phyloP scores from a whole-genome alignment of 2,797 vertebrate genomes.

The Pogonophryne albipinna region DNA sequence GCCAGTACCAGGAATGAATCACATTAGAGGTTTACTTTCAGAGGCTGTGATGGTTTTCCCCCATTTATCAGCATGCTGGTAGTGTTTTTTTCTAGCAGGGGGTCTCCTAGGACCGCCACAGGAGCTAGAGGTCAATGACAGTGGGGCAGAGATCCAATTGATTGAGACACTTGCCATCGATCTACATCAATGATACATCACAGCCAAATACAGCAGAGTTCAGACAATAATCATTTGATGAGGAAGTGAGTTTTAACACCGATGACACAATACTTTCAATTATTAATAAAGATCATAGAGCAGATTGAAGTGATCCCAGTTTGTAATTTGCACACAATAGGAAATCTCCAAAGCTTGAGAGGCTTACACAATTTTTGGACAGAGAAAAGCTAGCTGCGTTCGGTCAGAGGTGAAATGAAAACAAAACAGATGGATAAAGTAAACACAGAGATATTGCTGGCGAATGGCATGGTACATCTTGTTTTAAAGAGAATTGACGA shows the following conservation, averaged over 20 bases:
- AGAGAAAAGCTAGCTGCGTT: conserved; percentile 19
- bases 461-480: conserved; percentile 35
- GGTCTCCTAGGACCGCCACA: conserved; percentile 50
- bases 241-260: neutral
- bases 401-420: conserved; percentile 12
- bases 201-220: conserved; percentile 45
- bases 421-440: conserved; percentile 23
- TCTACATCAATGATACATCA: conserved; percentile 61
- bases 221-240: conserved; percentile 31
- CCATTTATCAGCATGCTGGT: conserved; percentile 44
- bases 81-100: conserved; percentile 49
- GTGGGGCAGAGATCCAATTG: conserved; percentile 57
- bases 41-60: conserved; percentile 46
- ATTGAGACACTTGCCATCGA: conserved; percentile 58
- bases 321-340: neutral
- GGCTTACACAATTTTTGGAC: neutral
- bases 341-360: conserved; percentile 13
- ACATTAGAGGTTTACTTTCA: conserved; percentile 44
- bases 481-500: conserved; percentile 37
- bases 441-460: conserved; percentile 34
- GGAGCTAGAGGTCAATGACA: conserved; percentile 73
- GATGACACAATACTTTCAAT: conserved; percentile 23
- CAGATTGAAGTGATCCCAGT: conserved; percentile 7
- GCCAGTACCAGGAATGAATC: conserved; percentile 39
- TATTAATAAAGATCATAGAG: conserved; percentile 12